Evolutionary conservation across 2,888 invertebrate genomes (phyloP).

Genomic region (Sericinus montela): DNA sequence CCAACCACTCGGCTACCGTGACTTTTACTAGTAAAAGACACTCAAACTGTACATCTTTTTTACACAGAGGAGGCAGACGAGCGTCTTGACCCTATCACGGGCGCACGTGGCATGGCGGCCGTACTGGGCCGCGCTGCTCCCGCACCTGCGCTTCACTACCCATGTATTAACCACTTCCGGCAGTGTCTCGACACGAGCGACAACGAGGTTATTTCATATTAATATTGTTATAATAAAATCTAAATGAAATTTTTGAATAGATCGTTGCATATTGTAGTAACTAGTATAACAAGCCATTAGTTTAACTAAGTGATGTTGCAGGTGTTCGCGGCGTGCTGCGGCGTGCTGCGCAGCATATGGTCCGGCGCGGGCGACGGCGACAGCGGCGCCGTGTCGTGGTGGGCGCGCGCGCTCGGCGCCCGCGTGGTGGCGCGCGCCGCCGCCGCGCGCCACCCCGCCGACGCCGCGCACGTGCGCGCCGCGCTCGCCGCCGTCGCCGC

Average conservation of each 20-base stretch:
- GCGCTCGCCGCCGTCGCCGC: constrained; percentile 53
- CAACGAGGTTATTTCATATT: constrained; percentile 45
- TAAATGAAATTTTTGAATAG: no score
- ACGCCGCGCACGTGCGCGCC: constrained; percentile 46
- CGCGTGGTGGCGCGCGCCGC: constrained; percentile 54
- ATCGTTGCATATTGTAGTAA: no score
- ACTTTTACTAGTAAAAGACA: no score
- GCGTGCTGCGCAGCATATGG: constrained; percentile 60
- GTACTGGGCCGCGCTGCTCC: constrained; percentile 91
- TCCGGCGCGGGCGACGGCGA: constrained; percentile 28
- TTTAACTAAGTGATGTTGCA: no score
- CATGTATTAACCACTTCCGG: constrained; percentile 94
- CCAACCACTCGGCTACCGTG: no score
- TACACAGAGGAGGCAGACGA: constrained; percentile 81
- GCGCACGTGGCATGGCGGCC: constrained; percentile 93
- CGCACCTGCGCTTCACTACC: constrained; percentile 91
- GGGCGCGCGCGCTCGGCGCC: constrained; percentile 65
- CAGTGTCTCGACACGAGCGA: constrained; percentile 82
- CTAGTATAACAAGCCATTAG: no score
- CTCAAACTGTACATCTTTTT: no score
- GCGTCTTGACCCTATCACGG: constrained; percentile 90
- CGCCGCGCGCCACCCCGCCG: constrained; percentile 43
- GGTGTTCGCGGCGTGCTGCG: constrained; percentile 63
- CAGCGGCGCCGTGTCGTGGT: constrained; percentile 48
- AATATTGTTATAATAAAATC: background rate